A percentile compares a stretch with the other conserved stretches of the same genome.
Evolutionary conservation across 2,888 invertebrate species (phyloP).

Genomic region (Lagria hirta): DNA sequence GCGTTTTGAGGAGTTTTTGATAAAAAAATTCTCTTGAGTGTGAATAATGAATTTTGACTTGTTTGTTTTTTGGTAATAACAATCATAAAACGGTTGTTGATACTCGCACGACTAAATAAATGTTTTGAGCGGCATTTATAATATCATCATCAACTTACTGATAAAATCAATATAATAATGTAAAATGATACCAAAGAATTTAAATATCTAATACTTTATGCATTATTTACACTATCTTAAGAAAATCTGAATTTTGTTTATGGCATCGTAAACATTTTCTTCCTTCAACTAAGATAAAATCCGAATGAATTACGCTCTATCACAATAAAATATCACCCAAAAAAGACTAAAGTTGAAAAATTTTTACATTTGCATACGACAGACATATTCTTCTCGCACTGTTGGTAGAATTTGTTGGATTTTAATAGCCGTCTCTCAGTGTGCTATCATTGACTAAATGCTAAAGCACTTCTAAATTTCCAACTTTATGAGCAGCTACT

Average conservation of each 20-base stretch:
- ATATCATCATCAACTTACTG: constrained; percentile 26
- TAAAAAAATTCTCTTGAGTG: constrained; percentile 11
- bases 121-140: constrained; percentile 18
- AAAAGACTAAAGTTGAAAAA: constrained; percentile 13
- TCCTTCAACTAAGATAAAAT: constrained; percentile 24
- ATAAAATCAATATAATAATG: constrained; percentile 26
- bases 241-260: constrained; percentile 28
- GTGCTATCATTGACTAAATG: constrained; percentile 27
- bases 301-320: constrained; percentile 23
- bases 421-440: constrained; percentile 28
- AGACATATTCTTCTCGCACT: constrained; percentile 26
- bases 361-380: constrained; percentile 29
- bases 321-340: constrained; percentile 26
- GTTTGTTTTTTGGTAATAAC: not conserved
- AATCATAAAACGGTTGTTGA: not conserved
- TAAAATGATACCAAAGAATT: constrained; percentile 28
- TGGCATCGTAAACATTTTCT: constrained; percentile 26
- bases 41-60: constrained; percentile 3
- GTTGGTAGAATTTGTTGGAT: constrained; percentile 28
- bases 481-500: constrained; percentile 24
- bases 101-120: not conserved
- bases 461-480: constrained; percentile 21
- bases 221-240: constrained; percentile 23
- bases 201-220: constrained; percentile 27
- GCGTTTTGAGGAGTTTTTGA: constrained; percentile 11